Evolutionary conservation across 2,113 vertebrate genomes (phyloP).

Genomic region (Theropithecus gelada): DNA sequence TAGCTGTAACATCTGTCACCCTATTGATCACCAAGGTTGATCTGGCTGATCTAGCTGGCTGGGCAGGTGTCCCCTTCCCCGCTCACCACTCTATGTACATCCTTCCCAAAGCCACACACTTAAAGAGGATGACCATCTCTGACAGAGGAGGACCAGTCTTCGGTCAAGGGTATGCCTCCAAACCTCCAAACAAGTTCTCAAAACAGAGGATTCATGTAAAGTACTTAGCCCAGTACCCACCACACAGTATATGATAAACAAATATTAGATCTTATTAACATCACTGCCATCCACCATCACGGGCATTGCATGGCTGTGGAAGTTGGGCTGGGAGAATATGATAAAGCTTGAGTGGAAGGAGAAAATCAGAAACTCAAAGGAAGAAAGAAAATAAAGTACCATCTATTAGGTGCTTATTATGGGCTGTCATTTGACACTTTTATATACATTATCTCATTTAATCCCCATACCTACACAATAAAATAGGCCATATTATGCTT

Average conservation of each 20-base stretch:
- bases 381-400: neutral
- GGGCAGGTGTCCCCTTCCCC: too few species aligned
- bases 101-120: too few species aligned
- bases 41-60: too few species aligned
- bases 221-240: neutral
- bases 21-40: too few species aligned
- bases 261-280: neutral
- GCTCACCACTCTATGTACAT: too few species aligned
- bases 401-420: neutral
- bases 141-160: too few species aligned
- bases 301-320: accelerated
- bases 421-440: neutral
- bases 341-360: neutral
- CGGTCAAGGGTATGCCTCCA: too few species aligned
- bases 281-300: accelerated
- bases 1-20: too few species aligned
- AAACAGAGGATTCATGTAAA: neutral
- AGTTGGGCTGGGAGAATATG: accelerated
- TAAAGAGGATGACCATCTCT: too few species aligned
- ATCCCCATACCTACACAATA: neutral
- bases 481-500: neutral
- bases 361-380: neutral
- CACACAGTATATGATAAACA: accelerated
- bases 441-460: neutral
- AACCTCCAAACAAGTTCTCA: too few species aligned